Evolutionary conservation across 2,888 invertebrate genomes (phyloP).

Genomic region (Auanema freiburgensis): DNA sequence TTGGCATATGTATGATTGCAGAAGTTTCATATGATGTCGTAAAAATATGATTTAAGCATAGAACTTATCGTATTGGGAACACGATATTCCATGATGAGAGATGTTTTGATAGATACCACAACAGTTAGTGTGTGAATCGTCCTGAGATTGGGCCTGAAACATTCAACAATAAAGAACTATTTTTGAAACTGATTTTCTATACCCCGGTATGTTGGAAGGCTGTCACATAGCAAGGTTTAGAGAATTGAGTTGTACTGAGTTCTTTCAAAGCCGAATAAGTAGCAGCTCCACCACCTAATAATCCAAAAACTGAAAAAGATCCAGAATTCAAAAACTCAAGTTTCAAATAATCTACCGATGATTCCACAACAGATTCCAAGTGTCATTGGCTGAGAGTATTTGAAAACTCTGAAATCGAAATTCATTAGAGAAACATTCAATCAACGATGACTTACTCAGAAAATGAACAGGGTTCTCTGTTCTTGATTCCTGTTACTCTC

Average conservation of each 20-base stretch:
- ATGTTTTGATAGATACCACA: slow-evolving; percentile 22
- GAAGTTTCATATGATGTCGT: too few species aligned
- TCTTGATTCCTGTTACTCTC: slow-evolving; percentile 25
- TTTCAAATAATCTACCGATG: too few species aligned
- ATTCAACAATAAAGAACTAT: background rate
- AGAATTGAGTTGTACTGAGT: slow-evolving; percentile 50
- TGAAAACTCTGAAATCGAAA: slow-evolving; percentile 25
- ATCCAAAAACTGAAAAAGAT: slow-evolving; percentile 46
- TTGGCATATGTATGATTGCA: too few species aligned
- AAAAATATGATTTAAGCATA: too few species aligned
- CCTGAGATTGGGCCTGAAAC: slow-evolving; percentile 16
- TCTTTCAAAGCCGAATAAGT: slow-evolving; percentile 59
- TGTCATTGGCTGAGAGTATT: slow-evolving; percentile 27
- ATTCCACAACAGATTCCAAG: slow-evolving; percentile 36
- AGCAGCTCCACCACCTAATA: slow-evolving; percentile 57
- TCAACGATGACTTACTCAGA: slow-evolving; percentile 20
- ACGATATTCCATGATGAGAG: background rate
- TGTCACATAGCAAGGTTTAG: slow-evolving; percentile 53
- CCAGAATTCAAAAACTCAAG: too few species aligned
- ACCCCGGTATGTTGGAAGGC: slow-evolving; percentile 19
- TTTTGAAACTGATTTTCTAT: background rate
- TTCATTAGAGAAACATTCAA: background rate
- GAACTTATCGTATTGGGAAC: too few species aligned
- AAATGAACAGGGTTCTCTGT: slow-evolving; percentile 22
- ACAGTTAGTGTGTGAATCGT: slow-evolving; percentile 21